A percentile compares a stretch with the other conserved stretches of the same genome.
Evolutionary conservation across 2,797 vertebrate genomes (phyloP).

Genomic region (Chelonia mydas): DNA sequence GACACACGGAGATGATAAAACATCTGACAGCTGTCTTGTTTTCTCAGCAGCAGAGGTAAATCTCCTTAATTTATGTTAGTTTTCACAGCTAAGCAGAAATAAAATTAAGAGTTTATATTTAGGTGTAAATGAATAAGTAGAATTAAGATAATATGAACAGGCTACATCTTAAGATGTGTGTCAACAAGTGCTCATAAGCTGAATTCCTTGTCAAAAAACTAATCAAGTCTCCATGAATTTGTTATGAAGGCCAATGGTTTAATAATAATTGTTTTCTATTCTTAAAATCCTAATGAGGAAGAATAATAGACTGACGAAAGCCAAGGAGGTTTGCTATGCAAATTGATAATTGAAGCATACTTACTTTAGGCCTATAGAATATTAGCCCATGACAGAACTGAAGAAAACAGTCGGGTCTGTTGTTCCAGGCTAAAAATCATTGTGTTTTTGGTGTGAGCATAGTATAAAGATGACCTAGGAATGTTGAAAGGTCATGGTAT

Average conservation of each 20-base stretch:
- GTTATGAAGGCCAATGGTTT: constrained; percentile 46
- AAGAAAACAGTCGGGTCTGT: background rate
- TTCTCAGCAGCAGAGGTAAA: constrained; percentile 59
- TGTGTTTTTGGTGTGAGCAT: background rate
- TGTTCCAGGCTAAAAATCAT: background rate
- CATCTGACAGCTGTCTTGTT: constrained; percentile 29
- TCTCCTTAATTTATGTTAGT: constrained; percentile 60
- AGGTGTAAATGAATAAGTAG: constrained; percentile 54
- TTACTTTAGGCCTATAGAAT: background rate
- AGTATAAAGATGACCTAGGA: background rate
- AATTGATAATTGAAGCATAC: constrained; percentile 13
- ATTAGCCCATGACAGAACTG: background rate
- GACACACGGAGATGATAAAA: constrained; percentile 34
- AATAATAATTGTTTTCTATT: constrained; percentile 47
- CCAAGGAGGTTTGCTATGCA: constrained; percentile 8
- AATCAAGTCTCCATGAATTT: constrained; percentile 14
- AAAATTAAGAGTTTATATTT: constrained; percentile 54
- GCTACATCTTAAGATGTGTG: constrained; percentile 11
- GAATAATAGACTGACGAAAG: background rate
- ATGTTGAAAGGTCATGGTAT: background rate
- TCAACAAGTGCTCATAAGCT: constrained; percentile 62
- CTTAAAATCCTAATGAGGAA: constrained; percentile 29
- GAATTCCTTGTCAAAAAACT: constrained; percentile 55
- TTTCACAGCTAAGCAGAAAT: constrained; percentile 25
- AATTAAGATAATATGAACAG: constrained; percentile 20